These are phyloP conservation scores for Diadegma fenestrale DNA, from an alignment of 2,888 invertebrate species.

Conservation along the genomic window DNA sequence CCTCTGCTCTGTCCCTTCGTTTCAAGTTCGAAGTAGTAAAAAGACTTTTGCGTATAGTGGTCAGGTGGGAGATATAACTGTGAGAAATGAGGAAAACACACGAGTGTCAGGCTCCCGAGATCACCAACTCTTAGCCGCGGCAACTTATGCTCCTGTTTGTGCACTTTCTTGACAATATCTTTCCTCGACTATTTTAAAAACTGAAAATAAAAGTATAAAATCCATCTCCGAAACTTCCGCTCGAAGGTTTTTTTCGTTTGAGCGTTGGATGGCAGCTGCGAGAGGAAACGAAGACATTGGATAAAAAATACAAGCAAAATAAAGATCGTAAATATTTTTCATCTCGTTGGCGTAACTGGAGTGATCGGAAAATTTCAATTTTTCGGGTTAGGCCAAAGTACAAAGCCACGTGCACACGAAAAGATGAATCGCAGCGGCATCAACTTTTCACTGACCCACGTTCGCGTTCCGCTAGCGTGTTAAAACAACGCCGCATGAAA, in stretches of 20 bases:
- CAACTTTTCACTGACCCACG: conserved; percentile 51
- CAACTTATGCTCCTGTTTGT: conserved; percentile 38
- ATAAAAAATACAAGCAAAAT: not conserved
- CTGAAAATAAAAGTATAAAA: not conserved
- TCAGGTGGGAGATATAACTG: conserved; percentile 42
- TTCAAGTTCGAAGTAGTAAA: conserved; percentile 33
- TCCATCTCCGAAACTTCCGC: not conserved
- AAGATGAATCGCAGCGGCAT: not conserved
- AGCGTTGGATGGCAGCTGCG: not conserved
- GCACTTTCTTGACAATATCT: not conserved
- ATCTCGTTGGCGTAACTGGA: not conserved
- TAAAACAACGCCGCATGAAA: conserved; percentile 30
- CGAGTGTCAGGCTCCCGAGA: conserved; percentile 45
- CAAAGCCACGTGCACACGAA: not conserved
- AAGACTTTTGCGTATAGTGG: conserved; percentile 19
- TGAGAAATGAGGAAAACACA: conserved; percentile 35
- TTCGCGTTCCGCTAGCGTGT: conserved; percentile 51
- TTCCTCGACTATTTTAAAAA: conserved; percentile 3
- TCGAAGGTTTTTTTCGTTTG: not conserved
- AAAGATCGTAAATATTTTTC: not conserved
- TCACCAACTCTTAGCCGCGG: conserved; percentile 5
- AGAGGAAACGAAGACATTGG: not conserved
- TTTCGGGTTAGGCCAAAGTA: not conserved
- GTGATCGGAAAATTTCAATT: not conserved
- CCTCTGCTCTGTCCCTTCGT: not conserved